phyloP scores from a whole-genome alignment of 2,797 vertebrate species.

The Gephyroberyx darwinii region DNA sequence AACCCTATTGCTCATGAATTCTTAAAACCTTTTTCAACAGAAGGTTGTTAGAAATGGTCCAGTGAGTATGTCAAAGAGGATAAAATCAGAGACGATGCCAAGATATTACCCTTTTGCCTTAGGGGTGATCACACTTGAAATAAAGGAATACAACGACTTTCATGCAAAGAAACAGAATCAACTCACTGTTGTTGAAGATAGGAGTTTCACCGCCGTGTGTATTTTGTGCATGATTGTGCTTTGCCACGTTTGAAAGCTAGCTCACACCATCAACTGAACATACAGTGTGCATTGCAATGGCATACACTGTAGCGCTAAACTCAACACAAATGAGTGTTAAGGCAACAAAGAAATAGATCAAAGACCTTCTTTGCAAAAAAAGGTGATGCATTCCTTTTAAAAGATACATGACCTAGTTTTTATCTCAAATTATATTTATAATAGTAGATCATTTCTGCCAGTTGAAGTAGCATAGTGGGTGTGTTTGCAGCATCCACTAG shows the following conservation, averaged over 20 bases:
- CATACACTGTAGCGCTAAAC: too few species aligned
- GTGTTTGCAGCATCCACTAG: neutral
- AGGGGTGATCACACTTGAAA: neutral
- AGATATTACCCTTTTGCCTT: slow-evolving; percentile 1
- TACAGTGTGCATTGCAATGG: too few species aligned
- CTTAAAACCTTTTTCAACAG: slow-evolving; percentile 43
- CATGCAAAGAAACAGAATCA: too few species aligned
- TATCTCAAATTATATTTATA: neutral
- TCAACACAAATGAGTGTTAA: too few species aligned
- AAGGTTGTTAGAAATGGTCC: slow-evolving; percentile 44
- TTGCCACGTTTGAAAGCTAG: too few species aligned
- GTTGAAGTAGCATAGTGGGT: neutral
- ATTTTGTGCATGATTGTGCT: too few species aligned
- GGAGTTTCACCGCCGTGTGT: too few species aligned
- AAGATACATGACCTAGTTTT: neutral
- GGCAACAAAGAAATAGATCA: too few species aligned
- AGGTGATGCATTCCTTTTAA: neutral
- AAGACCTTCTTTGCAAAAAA: neutral
- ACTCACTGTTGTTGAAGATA: too few species aligned
- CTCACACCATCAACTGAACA: too few species aligned
- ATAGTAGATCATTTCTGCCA: neutral
- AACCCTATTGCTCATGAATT: slow-evolving; percentile 60
- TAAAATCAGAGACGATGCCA: slow-evolving; percentile 25
- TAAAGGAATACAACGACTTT: too few species aligned
- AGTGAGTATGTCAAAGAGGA: slow-evolving; percentile 20